Percentiles rank a stretch among this genome's conserved stretches.
Evolutionary conservation across 2,888 invertebrate species (phyloP).

Genomic region (Drosophila villosipedis): DNA sequence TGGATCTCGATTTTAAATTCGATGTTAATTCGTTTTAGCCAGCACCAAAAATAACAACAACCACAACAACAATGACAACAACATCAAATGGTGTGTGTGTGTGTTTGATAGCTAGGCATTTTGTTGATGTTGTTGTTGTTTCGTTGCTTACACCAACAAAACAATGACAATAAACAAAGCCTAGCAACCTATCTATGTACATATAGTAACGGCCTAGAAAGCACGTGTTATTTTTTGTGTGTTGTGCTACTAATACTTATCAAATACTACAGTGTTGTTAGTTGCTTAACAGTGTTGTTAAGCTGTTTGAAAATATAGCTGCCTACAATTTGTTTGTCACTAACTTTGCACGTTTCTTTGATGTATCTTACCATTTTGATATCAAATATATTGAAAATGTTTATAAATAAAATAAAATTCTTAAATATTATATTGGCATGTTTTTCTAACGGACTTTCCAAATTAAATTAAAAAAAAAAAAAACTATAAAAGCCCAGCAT

Average conservation of each 20-base stretch:
- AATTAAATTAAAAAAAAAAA: neutral
- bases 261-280: constrained; percentile 32
- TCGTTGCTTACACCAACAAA: constrained; percentile 4
- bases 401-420: constrained; percentile 20
- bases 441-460: constrained; percentile 36
- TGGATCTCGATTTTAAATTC: constrained; percentile 84
- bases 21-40: constrained; percentile 84
- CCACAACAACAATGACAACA: constrained; percentile 43
- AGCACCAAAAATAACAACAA: constrained; percentile 52
- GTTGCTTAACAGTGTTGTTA: constrained; percentile 36
- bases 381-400: constrained; percentile 8
- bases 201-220: constrained; percentile 44
- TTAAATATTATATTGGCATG: constrained; percentile 58
- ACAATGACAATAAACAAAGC: constrained; percentile 35
- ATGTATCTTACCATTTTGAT: constrained; percentile 18
- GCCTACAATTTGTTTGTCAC: constrained; percentile 1
- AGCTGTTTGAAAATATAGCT: constrained; percentile 32
- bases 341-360: constrained; percentile 48
- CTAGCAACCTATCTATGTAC: constrained; percentile 35
- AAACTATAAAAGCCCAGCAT: neutral
- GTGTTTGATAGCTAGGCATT: constrained; percentile 35
- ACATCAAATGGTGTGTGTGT: constrained; percentile 68
- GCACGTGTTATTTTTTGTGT: constrained; percentile 47
- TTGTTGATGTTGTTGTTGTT: constrained; percentile 33
- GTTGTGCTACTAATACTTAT: constrained; percentile 43